Evolutionary conservation across 2,797 vertebrate species (phyloP).

Genomic region (Sandelia bainsii): DNA sequence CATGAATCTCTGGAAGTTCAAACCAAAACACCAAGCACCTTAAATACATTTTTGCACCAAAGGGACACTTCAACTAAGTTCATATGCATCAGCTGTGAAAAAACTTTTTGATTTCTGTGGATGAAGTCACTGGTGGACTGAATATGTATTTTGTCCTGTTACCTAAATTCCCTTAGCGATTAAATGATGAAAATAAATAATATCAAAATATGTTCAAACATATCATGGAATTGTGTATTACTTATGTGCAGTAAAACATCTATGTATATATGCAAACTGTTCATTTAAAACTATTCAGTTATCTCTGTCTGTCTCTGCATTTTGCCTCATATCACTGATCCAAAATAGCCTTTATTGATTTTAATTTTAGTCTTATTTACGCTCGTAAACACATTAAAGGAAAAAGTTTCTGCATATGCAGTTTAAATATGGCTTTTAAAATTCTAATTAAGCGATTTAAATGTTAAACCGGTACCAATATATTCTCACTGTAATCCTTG

Average conservation of each 20-base stretch:
- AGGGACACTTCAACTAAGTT: not conserved
- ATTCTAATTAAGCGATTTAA: not conserved
- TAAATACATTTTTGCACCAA: slow-evolving; percentile 3
- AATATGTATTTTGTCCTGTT: not conserved
- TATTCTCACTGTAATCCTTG: not conserved
- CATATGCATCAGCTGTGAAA: not conserved
- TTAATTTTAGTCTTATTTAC: not conserved
- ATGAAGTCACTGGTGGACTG: not conserved
- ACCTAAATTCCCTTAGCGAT: not conserved
- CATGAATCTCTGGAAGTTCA: not conserved
- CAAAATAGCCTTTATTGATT: not conserved
- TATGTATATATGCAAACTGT: not conserved
- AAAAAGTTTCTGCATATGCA: slow-evolving; percentile 12
- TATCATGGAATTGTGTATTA: not conserved
- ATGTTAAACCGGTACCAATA: not conserved
- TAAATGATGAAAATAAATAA: no score
- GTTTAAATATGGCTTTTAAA: slow-evolving; percentile 15
- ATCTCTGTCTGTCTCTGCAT: not conserved
- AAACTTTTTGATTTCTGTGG: not conserved
- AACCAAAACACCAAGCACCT: no score
- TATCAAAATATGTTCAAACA: not conserved
- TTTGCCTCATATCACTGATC: not conserved
- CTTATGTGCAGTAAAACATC: not conserved
- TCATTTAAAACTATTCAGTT: not conserved
- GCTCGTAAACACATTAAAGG: not conserved